Percentiles rank a stretch among this genome's conserved stretches.
These are phyloP conservation scores for Lomographa bimaculata DNA, from an alignment of 2,888 invertebrate species.

Conservation along the genomic window DNA sequence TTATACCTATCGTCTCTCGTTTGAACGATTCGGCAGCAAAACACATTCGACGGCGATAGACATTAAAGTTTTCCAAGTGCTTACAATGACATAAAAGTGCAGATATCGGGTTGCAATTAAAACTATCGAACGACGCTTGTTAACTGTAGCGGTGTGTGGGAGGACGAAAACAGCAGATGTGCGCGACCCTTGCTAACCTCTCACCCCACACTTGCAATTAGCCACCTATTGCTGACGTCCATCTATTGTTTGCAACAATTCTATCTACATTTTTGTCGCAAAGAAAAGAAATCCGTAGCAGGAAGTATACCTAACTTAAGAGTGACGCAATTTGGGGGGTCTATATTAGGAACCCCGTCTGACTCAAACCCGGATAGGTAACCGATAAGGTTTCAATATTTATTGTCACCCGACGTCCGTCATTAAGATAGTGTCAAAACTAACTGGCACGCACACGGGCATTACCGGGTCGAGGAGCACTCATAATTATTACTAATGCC, in stretches of 20 bases:
- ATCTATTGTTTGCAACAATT: conserved; percentile 36
- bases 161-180: conserved; percentile 76
- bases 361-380: conserved; percentile 69
- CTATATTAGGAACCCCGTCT: conserved; percentile 66
- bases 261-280: conserved; percentile 32
- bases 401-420: conserved; percentile 80
- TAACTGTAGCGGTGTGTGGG: conserved; percentile 65
- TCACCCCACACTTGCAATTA: conserved; percentile 63
- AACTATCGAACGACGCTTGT: conserved; percentile 69
- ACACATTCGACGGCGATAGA: conserved; percentile 28
- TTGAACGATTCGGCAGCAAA: conserved; percentile 26
- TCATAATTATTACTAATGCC: conserved; percentile 84
- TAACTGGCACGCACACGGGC: conserved; percentile 69
- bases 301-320: conserved; percentile 31
- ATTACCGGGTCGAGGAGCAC: conserved; percentile 69
- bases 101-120: conserved; percentile 81
- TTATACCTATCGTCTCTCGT: conserved; percentile 27
- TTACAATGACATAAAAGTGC: conserved; percentile 50
- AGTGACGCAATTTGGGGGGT: conserved; percentile 67
- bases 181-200: conserved; percentile 70
- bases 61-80: conserved; percentile 33
- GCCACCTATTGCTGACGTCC: conserved; percentile 53
- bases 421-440: conserved; percentile 84
- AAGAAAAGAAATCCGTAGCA: conserved; percentile 28
- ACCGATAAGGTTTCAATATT: conserved; percentile 80